These are phyloP conservation scores for Zhengitettix transpicula DNA, from an alignment of 2,888 invertebrate genomes.

Conservation along the genomic window DNA sequence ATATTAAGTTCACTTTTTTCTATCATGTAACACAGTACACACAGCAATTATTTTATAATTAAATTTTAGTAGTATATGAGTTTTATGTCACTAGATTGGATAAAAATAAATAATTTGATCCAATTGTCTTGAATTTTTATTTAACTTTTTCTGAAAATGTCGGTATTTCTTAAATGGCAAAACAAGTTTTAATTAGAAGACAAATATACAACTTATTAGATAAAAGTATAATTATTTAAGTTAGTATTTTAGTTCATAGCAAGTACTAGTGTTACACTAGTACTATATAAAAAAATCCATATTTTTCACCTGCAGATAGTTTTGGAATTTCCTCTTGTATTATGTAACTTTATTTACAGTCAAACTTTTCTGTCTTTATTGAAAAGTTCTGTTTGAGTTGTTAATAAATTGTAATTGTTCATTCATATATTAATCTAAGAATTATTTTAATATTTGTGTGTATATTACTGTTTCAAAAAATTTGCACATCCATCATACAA, in stretches of 20 bases:
- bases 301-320: too few relatives aligned
- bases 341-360: too few relatives aligned
- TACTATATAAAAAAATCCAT: too few relatives aligned
- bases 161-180: too few relatives aligned
- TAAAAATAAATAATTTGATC: neutral
- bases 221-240: too few relatives aligned
- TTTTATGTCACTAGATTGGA: neutral
- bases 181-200: too few relatives aligned
- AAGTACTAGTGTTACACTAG: too few relatives aligned
- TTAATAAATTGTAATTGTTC: neutral
- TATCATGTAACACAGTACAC: neutral
- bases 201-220: too few relatives aligned
- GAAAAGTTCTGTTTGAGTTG: too few relatives aligned
- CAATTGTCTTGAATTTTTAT: neutral
- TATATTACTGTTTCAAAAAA: neutral
- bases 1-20: neutral
- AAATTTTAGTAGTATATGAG: neutral
- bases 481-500: neutral
- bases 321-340: too few relatives aligned
- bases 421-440: neutral
- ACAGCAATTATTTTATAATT: neutral
- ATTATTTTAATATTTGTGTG: neutral
- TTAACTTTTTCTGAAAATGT: neutral
- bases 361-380: too few relatives aligned
- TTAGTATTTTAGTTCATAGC: too few relatives aligned